A percentile compares a stretch with the other conserved stretches of the same genome.
These are phyloP conservation scores for Garra rufa DNA, from an alignment of 2,113 vertebrate genomes.

Conservation along the genomic window DNA sequence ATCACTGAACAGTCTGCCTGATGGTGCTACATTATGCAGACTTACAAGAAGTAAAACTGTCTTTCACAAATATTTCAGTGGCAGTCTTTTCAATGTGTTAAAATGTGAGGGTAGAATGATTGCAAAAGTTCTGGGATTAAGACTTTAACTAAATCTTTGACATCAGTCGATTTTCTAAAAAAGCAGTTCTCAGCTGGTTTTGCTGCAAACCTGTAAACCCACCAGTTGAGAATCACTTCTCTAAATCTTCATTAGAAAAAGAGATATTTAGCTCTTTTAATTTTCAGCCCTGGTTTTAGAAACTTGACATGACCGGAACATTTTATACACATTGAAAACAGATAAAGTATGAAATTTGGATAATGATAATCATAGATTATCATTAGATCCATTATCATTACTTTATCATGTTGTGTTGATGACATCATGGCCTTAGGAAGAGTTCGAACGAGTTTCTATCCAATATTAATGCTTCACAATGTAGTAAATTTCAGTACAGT, in stretches of 20 bases:
- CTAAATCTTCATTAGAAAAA: neutral
- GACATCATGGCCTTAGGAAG: conserved; percentile 50
- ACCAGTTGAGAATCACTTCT: neutral
- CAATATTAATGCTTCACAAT: conserved; percentile 27
- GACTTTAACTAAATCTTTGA: neutral
- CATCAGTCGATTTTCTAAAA: neutral
- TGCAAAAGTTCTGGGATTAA: conserved; percentile 22
- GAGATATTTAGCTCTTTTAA: neutral
- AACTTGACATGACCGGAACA: conserved; percentile 13
- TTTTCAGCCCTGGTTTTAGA: conserved; percentile 3
- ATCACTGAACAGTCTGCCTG: conserved; percentile 2
- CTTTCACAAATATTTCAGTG: conserved; percentile 56
- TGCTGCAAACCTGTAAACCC: neutral
- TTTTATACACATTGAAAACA: conserved; percentile 59
- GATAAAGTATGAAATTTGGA: conserved; percentile 58
- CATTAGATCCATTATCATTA: conserved; percentile 51
- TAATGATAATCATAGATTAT: conserved; percentile 54
- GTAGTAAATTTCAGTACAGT: neutral
- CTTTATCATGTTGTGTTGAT: conserved; percentile 56
- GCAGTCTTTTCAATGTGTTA: conserved; percentile 58
- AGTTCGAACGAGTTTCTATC: conserved; percentile 11
- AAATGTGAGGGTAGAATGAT: conserved; percentile 42
- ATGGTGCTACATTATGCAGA: conserved; percentile 7
- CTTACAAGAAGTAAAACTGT: conserved; percentile 65
- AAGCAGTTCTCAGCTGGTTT: neutral